A percentile compares a stretch with the other conserved stretches of the same genome.
These are phyloP conservation scores for Eutrigla gurnardus DNA, from an alignment of 2,797 vertebrate genomes.

Conservation along the genomic window DNA sequence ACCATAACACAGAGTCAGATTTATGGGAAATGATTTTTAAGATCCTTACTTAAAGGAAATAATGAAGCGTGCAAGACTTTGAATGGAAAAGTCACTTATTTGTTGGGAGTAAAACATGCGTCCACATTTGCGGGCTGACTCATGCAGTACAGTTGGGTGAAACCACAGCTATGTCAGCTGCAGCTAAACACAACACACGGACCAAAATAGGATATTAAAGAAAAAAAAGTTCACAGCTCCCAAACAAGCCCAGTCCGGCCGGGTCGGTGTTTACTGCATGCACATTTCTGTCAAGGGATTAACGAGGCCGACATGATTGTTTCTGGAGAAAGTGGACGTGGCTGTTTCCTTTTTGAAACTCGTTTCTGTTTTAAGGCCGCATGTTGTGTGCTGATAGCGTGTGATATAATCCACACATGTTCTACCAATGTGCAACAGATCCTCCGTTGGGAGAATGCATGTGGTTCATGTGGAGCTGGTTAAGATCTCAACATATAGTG, in stretches of 20 bases:
- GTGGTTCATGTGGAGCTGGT: slow-evolving; percentile 6
- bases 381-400: slow-evolving; percentile 8
- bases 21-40: slow-evolving; percentile 21
- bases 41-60: neutral
- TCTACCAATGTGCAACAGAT: neutral
- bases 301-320: slow-evolving; percentile 38
- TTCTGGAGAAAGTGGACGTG: slow-evolving; percentile 50
- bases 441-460: neutral
- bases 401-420: slow-evolving; percentile 7
- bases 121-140: slow-evolving; percentile 38
- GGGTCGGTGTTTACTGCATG: slow-evolving; percentile 60
- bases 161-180: slow-evolving; percentile 76
- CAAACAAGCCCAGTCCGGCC: slow-evolving; percentile 61
- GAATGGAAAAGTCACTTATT: slow-evolving; percentile 24
- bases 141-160: slow-evolving; percentile 57
- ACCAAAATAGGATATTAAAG: slow-evolving; percentile 74
- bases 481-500: neutral
- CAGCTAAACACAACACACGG: slow-evolving; percentile 71
- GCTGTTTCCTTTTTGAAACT: slow-evolving; percentile 26
- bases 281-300: slow-evolving; percentile 56
- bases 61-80: slow-evolving; percentile 25
- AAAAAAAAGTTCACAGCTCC: slow-evolving; percentile 67
- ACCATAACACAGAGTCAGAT: slow-evolving; percentile 11
- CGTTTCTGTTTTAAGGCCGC: slow-evolving; percentile 6
- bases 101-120: slow-evolving; percentile 30